Evolutionary conservation across 2,888 invertebrate genomes (phyloP).

Genomic region (Nebria brevicollis): DNA sequence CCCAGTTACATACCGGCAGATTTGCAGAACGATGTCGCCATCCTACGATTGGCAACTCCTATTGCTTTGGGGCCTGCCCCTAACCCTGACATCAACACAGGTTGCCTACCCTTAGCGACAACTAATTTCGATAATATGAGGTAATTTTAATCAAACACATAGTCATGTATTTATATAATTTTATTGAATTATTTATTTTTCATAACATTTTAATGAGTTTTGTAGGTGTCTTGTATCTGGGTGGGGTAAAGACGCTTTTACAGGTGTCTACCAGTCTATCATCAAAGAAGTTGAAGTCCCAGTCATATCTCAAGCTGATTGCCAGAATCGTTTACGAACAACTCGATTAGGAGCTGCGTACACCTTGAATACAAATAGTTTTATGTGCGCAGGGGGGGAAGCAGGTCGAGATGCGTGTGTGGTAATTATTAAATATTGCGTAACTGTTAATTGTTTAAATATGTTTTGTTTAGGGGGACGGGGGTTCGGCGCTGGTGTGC

Average conservation of each 20-base stretch:
- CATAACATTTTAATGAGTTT: neutral
- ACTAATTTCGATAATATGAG: constrained; percentile 34
- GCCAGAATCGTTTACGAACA: constrained; percentile 70
- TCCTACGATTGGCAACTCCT: constrained; percentile 73
- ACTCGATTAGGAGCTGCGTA: constrained; percentile 75
- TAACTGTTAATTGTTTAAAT: neutral
- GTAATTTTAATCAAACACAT: neutral
- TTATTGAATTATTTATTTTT: neutral
- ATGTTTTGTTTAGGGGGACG: constrained; percentile 27
- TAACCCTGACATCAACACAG: constrained; percentile 68
- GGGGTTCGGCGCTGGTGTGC: constrained; percentile 29
- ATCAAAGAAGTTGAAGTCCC: constrained; percentile 79
- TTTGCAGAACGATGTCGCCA: constrained; percentile 83
- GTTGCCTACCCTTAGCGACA: constrained; percentile 67
- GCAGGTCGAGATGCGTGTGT: constrained; percentile 80
- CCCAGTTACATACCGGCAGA: constrained; percentile 77
- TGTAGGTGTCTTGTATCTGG: constrained; percentile 72
- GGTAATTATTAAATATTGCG: constrained; percentile 62
- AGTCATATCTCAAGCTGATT: constrained; percentile 68
- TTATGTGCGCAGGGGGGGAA: constrained; percentile 83
- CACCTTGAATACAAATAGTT: constrained; percentile 71
- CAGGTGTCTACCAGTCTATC: constrained; percentile 71
- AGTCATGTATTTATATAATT: neutral
- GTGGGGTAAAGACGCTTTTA: constrained; percentile 83
- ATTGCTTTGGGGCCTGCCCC: constrained; percentile 68